Percentiles rank a stretch among this genome's conserved stretches.
Evolutionary conservation across 2,113 vertebrate species (phyloP).

Genomic region (Heterotilapia buettikoferi): DNA sequence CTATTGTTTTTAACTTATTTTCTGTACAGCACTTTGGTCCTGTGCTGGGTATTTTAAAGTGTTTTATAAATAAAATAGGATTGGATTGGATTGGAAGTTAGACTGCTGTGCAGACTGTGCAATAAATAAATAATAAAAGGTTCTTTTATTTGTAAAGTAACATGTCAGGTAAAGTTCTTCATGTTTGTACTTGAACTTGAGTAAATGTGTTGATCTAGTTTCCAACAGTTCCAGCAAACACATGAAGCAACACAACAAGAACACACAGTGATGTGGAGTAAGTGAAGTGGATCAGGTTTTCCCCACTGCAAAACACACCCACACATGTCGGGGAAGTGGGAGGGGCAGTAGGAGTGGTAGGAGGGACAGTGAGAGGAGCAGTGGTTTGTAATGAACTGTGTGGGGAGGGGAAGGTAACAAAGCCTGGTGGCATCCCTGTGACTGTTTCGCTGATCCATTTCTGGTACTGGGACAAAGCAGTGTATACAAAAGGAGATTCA

Average conservation of each 20-base stretch:
- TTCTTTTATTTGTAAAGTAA: too few species aligned
- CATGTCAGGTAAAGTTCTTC: background rate
- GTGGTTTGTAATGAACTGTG: background rate
- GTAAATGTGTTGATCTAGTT: background rate
- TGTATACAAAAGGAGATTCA: accelerated
- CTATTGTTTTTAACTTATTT: too few species aligned
- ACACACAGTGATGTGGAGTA: background rate
- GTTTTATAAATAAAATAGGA: too few species aligned
- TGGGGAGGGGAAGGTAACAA: background rate
- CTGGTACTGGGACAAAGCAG: background rate
- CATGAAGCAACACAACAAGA: background rate
- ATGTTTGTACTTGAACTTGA: background rate
- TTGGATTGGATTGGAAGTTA: too few species aligned
- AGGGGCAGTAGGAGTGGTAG: accelerated
- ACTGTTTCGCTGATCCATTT: background rate
- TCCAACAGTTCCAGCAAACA: background rate
- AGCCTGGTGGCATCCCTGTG: background rate
- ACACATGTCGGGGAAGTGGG: accelerated
- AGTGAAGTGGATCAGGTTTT: background rate
- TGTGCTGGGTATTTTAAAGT: too few species aligned
- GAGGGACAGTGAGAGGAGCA: background rate
- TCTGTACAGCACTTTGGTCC: too few species aligned
- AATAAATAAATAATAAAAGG: too few species aligned
- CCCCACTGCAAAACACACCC: background rate
- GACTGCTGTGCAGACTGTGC: too few species aligned